A percentile compares a stretch with the other conserved stretches of the same genome.
These are phyloP conservation scores for Diachasmimorpha longicaudata DNA, from an alignment of 1,140 invertebrate species.

Conservation along the genomic window DNA sequence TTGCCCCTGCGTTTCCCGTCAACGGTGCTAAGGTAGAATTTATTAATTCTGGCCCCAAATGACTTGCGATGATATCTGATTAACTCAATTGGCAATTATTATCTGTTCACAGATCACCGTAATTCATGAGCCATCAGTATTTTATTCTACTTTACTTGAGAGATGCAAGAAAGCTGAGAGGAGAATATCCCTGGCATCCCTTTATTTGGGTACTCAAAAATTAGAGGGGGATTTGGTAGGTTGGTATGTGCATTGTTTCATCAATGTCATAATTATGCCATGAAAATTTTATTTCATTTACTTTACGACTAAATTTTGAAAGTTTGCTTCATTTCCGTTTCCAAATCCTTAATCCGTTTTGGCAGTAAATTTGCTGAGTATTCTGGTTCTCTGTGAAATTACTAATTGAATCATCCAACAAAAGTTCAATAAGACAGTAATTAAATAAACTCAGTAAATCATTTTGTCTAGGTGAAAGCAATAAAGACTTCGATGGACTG, in stretches of 20 bases:
- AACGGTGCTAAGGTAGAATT: constrained; percentile 67
- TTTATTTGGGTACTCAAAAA: constrained; percentile 91
- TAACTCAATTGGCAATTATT: constrained; percentile 13
- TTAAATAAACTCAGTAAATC: too few relatives aligned
- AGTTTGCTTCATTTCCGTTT: too few relatives aligned
- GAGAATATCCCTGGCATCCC: constrained; percentile 87
- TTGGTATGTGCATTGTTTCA: constrained; percentile 25
- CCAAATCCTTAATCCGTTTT: too few relatives aligned
- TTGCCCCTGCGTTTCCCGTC: constrained; percentile 75
- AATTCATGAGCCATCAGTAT: constrained; percentile 75
- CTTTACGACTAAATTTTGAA: background rate
- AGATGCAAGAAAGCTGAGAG: constrained; percentile 73
- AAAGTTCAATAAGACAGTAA: too few relatives aligned
- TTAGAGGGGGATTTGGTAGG: constrained; percentile 82
- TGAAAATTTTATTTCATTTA: constrained; percentile 9
- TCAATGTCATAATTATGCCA: background rate
- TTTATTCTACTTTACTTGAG: constrained; percentile 77
- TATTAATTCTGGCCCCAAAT: background rate
- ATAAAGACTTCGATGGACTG: constrained; percentile 67
- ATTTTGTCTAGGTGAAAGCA: constrained; percentile 62
- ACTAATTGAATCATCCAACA: too few relatives aligned
- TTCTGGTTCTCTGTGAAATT: too few relatives aligned
- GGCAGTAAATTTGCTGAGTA: too few relatives aligned
- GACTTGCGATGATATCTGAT: background rate
- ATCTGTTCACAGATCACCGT: constrained; percentile 68